Conservation (phyloP, 2,797 vertebrate species). For the Poecilia picta region DNA sequence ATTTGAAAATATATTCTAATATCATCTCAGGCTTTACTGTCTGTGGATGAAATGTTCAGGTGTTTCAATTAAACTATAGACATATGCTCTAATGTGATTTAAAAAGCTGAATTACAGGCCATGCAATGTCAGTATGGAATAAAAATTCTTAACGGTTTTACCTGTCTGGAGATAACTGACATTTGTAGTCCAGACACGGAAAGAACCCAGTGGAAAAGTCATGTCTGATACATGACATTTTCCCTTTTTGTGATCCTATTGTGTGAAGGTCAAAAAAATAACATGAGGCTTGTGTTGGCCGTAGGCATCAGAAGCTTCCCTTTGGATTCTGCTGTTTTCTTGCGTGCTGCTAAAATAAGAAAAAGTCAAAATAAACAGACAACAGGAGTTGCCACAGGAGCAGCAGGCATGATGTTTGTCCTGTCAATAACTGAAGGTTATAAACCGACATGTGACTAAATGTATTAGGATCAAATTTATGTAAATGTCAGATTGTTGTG, state of each 20-base stretch:
- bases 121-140: not conserved
- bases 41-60: conserved; percentile 2
- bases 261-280: not conserved
- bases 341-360: conserved; percentile 2
- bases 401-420: not conserved
- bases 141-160: not conserved
- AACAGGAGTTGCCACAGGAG: not conserved
- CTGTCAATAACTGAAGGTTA: not conserved
- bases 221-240: conserved; percentile 2
- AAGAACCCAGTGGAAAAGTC: conserved; percentile 3
- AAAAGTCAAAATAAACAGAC: not conserved
- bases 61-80: conserved; percentile 3
- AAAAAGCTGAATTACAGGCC: not conserved
- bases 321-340: conserved; percentile 3
- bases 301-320: not conserved
- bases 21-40: conserved; percentile 32
- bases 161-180: conserved; percentile 15
- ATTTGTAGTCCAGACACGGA: not conserved
- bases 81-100: conserved; percentile 2
- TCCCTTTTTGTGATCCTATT: not conserved
- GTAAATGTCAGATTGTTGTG: not conserved
- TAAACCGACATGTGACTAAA: not conserved
- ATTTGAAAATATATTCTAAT: conserved; percentile 45
- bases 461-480: not conserved
- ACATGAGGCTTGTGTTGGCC: not conserved